Evolutionary conservation across 1,140 invertebrate species (phyloP).

Genomic region (Trichogramma pretiosum): DNA sequence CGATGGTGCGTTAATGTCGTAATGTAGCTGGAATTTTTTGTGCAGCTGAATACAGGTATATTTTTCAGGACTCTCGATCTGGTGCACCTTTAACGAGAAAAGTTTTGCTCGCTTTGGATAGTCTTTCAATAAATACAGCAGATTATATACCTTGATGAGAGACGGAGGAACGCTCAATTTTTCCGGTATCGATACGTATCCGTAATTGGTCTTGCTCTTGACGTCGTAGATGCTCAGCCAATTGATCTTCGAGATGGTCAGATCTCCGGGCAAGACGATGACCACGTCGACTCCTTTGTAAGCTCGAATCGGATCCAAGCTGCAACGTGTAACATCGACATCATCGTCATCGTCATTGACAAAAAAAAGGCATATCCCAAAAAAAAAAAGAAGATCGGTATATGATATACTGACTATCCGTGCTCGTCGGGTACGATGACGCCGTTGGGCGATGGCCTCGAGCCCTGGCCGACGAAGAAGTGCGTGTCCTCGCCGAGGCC

Average conservation of each 20-base stretch:
- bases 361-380: background rate
- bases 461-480: constrained; percentile 81
- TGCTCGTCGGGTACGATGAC: constrained; percentile 80
- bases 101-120: too few species aligned
- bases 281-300: constrained; percentile 70
- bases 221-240: constrained; percentile 79
- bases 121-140: too few species aligned
- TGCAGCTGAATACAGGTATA: constrained; percentile 75
- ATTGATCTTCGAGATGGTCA: constrained; percentile 74
- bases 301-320: constrained; percentile 59
- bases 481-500: constrained; percentile 67
- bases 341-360: background rate
- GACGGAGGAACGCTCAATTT: constrained; percentile 79
- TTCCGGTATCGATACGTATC: constrained; percentile 70
- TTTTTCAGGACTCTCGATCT: too few species aligned
- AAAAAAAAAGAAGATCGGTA: constrained; percentile 4
- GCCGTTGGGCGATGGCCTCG: constrained; percentile 74
- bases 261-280: constrained; percentile 71
- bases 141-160: constrained; percentile 50
- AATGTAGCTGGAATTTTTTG: constrained; percentile 71
- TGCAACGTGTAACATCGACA: constrained; percentile 33
- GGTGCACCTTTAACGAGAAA: too few species aligned
- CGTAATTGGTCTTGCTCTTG: constrained; percentile 61
- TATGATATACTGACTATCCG: constrained; percentile 70
- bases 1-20: constrained; percentile 84